These are phyloP conservation scores for Rhinogobio ventralis DNA, from an alignment of 2,797 vertebrate genomes.

Conservation along the genomic window DNA sequence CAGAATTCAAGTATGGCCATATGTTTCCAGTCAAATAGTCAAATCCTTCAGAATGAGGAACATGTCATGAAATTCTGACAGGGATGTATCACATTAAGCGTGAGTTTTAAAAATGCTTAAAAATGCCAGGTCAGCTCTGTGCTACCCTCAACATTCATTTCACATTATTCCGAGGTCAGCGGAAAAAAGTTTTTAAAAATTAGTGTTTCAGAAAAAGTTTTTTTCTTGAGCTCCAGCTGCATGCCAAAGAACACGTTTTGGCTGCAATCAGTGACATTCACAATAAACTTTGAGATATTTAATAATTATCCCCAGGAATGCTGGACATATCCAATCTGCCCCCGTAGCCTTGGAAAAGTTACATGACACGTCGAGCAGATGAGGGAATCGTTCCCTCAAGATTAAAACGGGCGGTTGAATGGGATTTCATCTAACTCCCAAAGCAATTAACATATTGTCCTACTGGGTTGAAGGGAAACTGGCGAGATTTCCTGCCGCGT, in stretches of 20 bases:
- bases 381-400: slow-evolving; percentile 2
- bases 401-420: slow-evolving; percentile 53
- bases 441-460: slow-evolving; percentile 76
- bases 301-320: slow-evolving; percentile 70
- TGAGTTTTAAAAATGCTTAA: slow-evolving; percentile 30
- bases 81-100: slow-evolving; percentile 31
- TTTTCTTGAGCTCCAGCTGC: slow-evolving; percentile 48
- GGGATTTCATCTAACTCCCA: slow-evolving; percentile 62
- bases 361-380: slow-evolving; percentile 45
- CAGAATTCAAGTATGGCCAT: slow-evolving; percentile 18
- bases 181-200: slow-evolving; percentile 34
- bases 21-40: slow-evolving; percentile 46
- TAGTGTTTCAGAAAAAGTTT: background rate
- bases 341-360: slow-evolving; percentile 59
- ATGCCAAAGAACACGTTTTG: slow-evolving; percentile 69
- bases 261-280: slow-evolving; percentile 70
- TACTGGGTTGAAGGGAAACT: slow-evolving; percentile 74
- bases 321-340: slow-evolving; percentile 69
- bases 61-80: slow-evolving; percentile 29
- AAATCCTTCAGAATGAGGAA: slow-evolving; percentile 35
- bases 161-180: slow-evolving; percentile 41
- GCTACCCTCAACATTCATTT: slow-evolving; percentile 45
- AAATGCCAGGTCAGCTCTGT: slow-evolving; percentile 42
- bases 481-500: slow-evolving; percentile 64
- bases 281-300: slow-evolving; percentile 72